These are phyloP conservation scores for Elaphurus davidianus DNA, from an alignment of 2,113 vertebrate genomes.

Conservation along the genomic window DNA sequence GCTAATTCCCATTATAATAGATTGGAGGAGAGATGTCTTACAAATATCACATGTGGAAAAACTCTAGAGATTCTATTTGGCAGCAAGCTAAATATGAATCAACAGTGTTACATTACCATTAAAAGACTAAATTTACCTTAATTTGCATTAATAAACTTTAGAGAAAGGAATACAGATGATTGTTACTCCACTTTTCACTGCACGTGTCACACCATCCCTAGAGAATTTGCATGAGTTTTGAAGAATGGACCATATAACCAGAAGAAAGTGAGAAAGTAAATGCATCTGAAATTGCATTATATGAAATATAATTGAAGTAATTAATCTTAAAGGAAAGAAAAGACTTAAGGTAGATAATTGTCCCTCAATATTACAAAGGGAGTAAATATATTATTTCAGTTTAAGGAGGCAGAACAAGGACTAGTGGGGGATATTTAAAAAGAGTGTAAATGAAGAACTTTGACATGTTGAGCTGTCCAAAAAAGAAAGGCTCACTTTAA, in stretches of 20 bases:
- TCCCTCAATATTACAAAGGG: neutral
- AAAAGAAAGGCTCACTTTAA: neutral
- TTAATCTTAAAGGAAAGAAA: neutral
- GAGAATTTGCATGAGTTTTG: neutral
- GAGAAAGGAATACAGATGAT: neutral
- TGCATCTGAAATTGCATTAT: neutral
- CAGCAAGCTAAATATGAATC: slow-evolving; percentile 1
- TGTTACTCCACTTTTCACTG: neutral
- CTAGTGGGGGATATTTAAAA: neutral
- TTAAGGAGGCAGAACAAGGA: neutral
- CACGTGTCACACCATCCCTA: neutral
- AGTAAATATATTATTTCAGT: neutral
- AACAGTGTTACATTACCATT: neutral
- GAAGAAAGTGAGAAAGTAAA: neutral
- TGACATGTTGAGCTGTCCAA: neutral
- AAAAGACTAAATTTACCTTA: neutral
- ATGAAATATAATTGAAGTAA: neutral
- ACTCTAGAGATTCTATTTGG: neutral
- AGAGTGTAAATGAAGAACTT: neutral
- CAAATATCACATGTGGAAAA: neutral
- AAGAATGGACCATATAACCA: neutral
- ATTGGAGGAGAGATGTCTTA: neutral
- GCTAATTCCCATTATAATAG: neutral
- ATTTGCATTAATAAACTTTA: neutral
- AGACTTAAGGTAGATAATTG: neutral